Base-by-base conservation (phyloP, 2,113 vertebrate genomes). In the Heteronetta atricapilla region DNA sequence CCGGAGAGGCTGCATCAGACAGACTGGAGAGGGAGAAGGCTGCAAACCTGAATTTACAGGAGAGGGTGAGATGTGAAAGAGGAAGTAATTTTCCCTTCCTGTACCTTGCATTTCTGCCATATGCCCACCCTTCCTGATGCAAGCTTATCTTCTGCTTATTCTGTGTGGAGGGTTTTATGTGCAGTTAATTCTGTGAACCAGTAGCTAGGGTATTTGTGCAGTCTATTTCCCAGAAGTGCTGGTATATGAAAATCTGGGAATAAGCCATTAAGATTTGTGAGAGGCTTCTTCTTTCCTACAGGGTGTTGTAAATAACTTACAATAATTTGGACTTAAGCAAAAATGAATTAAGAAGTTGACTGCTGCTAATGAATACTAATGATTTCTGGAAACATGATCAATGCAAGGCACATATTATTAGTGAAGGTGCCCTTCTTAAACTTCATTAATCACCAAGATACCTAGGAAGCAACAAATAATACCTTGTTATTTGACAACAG, bases 311-410 rank as follows among this genome's bases (percentile, higher is more conserved):
- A 97, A 97, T 96, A 97, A 95, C 92, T 87, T 94, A 88, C 31
- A 95, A 97, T 93, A 93, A 95, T 96, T 97, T 96, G 94, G 93
- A 97, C 55, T 95, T 95, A 82, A 93, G 96, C 94, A 94, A 96
- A 96, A 94, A 96, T 73, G 93, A 96, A 96, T 96, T 96, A 96
- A 96, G 93, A 92, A 95, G 90, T 93, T 95, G 95, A 94, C 86
- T 96, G 90, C 90, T 95, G 93, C 93, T 95, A 96, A 96, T 96
- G 94, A 97, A 96, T 97, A 96, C 94, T 96, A 95, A 97, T 93
- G 95, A 96, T 77, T 86, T 86, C 83, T 93, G 86, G 90, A 95
- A 97, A 95, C 90, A 88, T 96, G 95, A 96, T 97, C 96, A 95
- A 96, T 96, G 96, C 79, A 76, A 94, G 86, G 86, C 72, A 92